Evolutionary conservation across 2,888 invertebrate genomes (phyloP).

Genomic region (Stictocephala bisonia): DNA sequence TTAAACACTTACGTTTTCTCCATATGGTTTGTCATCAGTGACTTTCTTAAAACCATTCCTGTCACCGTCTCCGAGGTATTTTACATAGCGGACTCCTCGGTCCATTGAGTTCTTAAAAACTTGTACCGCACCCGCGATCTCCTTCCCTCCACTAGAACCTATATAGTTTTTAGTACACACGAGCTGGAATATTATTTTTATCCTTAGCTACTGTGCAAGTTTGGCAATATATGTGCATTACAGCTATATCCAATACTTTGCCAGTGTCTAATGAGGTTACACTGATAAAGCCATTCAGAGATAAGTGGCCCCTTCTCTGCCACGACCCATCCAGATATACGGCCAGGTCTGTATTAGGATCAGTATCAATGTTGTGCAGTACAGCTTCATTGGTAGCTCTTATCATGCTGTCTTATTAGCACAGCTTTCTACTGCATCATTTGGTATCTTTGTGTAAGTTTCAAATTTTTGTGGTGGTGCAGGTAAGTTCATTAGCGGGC

Average conservation of each 20-base stretch:
- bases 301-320: conserved; percentile 21
- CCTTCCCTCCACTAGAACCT: conserved; percentile 6
- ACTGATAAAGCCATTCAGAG: conserved; percentile 32
- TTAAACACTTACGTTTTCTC: too few species aligned
- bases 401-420: conserved; percentile 13
- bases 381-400: conserved; percentile 34
- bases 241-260: conserved; percentile 8
- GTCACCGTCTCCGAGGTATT: background rate
- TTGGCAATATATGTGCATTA: conserved; percentile 25
- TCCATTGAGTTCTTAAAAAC: background rate
- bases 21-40: too few species aligned
- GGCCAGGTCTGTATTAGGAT: conserved; percentile 16
- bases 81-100: background rate
- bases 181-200: background rate
- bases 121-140: background rate
- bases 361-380: background rate
- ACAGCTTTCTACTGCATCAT: background rate
- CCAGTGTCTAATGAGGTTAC: conserved; percentile 23
- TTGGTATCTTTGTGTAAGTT: conserved; percentile 1
- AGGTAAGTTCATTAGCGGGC: conserved; percentile 12
- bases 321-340: conserved; percentile 30
- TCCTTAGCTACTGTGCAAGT: background rate
- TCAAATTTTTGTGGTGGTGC: conserved; percentile 29
- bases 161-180: background rate
- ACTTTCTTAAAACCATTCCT: too few species aligned